Base-by-base conservation (phyloP, 2,797 vertebrate genomes). In the Balearica regulorum region DNA sequence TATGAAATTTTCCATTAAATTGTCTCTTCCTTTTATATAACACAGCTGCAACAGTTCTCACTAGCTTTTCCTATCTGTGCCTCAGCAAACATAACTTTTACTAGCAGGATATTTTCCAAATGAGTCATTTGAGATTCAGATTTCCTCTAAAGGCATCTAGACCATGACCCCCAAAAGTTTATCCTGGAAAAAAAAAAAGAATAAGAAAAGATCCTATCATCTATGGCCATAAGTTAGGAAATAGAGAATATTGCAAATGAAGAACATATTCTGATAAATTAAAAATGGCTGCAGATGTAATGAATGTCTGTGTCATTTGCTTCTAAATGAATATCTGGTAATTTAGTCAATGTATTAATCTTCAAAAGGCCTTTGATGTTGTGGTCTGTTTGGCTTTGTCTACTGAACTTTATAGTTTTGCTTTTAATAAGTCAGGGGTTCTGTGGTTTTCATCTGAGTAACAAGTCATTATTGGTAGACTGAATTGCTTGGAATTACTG, bases 1-100 rank as follows among this genome's bases (percentile, higher is more conserved):
- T 97, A 97, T 95, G 95, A 97, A 84, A 97, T 97, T 98, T 98
- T 98, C 95, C 96, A 97, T 98, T 98, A 97, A 97, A 97, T 97
- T 96, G 91, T 95, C 94, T 97, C 90, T 97, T 95, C 94, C 97
- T 98, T 98, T 98, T 98, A 97, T 98, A 96, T 96, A 98, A 93
- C 96, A 94, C 98, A 98, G 98, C 98, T 98, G 98, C 96, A 97
- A 94, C 88, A 92, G 90, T 97, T 97, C 97, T 96, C 88, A 94
- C 95, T 91, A 85, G 95, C 68, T 95, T 97, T 97, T 97, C 80
- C 76, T 96, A 93, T 95, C 89, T 89, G 69, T 94, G 96, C 83
- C 88, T 97, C 93, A 62, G 96, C 84, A 97, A 97, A 96, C 17
- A 91, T 64, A 81, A 91, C 48, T 73, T 77, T 91, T 70, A 60